Evolutionary conservation across 2,888 invertebrate species (phyloP), one percentile per base, ranked within the genome.

Genomic region (Acronicta leporina): DNA sequence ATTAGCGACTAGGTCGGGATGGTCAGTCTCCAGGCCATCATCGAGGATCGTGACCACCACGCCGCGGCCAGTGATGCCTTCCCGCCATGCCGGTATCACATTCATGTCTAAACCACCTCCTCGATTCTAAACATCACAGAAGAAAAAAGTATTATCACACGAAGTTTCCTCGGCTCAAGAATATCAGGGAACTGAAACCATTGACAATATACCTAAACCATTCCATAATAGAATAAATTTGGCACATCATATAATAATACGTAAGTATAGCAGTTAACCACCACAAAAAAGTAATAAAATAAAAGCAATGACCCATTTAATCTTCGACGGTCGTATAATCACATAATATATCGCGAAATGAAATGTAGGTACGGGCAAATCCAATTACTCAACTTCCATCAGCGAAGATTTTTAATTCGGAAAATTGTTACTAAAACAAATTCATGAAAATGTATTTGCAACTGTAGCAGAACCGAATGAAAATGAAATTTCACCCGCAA

Each of bases 31-130:
- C 42, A 99, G 95, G 27, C 99, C 99, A 87, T 99, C 99, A 87
- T 99, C 99, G 50, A 99, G 95, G 78, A 99, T 99, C 48, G 99
- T 99, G 68, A 99, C 99, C 15, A 99, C 99, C 16, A 99, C 97
- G 38, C 98, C 98, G 81, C 96, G 96, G 38, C 99, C 99, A 0
- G 99, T 99, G 83, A 98, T 96, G 50, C 99, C 99, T 89, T 97
- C 97, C 85, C 96, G 95, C 99, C 99, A 99, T 40, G 99, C 99
- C 57, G 97, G 97, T 83, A 97, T 96, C 69, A 99, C 99, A 90
- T 99, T 99, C 99, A 99, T 99, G 85, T 99, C 98, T 68, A 98
- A 92, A 11, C 98, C 98, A 66, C 96, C 96, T n/a, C 98, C 99
- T 56, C 99, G 96, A 88, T 98, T 98, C 98, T 98, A 88, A 44